These are phyloP conservation scores for Phasianus colchicus DNA, from an alignment of 2,113 vertebrate genomes.

Conservation along the genomic window DNA sequence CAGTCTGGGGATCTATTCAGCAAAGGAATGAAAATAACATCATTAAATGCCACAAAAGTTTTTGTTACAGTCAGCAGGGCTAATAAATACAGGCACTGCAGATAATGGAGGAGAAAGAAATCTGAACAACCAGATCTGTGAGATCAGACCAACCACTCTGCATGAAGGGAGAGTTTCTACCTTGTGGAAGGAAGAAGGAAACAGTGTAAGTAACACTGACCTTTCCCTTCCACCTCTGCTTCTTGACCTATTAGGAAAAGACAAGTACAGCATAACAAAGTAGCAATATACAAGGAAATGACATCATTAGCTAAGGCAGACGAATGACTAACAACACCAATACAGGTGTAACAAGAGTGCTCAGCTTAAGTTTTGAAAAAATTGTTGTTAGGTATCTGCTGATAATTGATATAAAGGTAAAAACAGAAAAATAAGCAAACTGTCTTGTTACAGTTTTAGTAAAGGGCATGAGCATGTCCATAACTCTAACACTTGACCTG, in stretches of 20 bases:
- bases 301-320: background rate
- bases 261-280: background rate
- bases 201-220: background rate
- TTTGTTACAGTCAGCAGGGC: background rate
- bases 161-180: background rate
- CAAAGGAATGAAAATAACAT: conserved; percentile 19
- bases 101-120: background rate
- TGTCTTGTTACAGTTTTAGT: background rate
- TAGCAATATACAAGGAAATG: background rate
- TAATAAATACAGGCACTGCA: background rate
- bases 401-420: background rate
- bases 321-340: background rate
- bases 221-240: background rate
- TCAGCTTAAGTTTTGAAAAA: conserved; percentile 4
- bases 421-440: background rate
- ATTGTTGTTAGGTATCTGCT: background rate
- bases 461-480: background rate
- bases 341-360: background rate
- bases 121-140: background rate
- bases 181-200: background rate
- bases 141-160: background rate
- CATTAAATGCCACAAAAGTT: background rate
- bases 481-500: background rate
- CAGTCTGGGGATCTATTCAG: background rate
- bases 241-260: background rate